Percentiles rank a stretch among this genome's conserved stretches.
Evolutionary conservation across 2,113 vertebrate genomes (phyloP).

Genomic region (Arenaria interpres): DNA sequence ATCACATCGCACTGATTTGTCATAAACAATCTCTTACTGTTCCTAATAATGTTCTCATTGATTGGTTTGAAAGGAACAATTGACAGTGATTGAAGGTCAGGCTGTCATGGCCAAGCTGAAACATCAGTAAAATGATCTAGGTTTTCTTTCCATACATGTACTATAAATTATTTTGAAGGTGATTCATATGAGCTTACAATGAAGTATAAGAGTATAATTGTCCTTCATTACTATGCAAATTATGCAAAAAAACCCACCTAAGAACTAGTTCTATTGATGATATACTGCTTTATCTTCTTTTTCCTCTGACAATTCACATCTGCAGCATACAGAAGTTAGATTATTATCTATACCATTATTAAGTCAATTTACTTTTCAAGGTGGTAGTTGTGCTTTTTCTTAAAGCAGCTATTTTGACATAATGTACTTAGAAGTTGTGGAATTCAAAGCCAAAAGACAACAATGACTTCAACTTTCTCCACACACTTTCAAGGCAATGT

Average conservation of each 20-base stretch:
- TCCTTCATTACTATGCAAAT: slow-evolving; percentile 76
- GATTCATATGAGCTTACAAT: slow-evolving; percentile 51
- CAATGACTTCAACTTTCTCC: slow-evolving; percentile 37
- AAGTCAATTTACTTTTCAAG: slow-evolving; percentile 48
- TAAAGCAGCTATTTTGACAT: slow-evolving; percentile 24
- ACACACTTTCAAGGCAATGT: background rate
- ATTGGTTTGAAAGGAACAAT: slow-evolving; percentile 18
- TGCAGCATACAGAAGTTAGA: slow-evolving; percentile 64
- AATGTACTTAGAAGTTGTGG: background rate
- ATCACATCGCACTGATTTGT: slow-evolving; percentile 7
- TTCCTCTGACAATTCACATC: slow-evolving; percentile 64
- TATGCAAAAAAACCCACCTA: slow-evolving; percentile 55
- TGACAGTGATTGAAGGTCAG: slow-evolving; percentile 50
- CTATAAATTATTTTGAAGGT: slow-evolving; percentile 47
- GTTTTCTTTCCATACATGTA: background rate
- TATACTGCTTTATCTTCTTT: slow-evolving; percentile 69
- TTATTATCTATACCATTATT: slow-evolving; percentile 72
- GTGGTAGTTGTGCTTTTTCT: slow-evolving; percentile 32
- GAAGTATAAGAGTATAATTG: slow-evolving; percentile 37
- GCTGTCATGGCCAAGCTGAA: background rate
- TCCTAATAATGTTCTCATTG: slow-evolving; percentile 42
- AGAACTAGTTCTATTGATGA: slow-evolving; percentile 70
- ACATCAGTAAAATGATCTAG: background rate
- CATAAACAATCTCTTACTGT: background rate
- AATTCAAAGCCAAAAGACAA: slow-evolving; percentile 22